Evolutionary conservation across 1,140 invertebrate genomes (phyloP).

Genomic region (Drosophila funebris): DNA sequence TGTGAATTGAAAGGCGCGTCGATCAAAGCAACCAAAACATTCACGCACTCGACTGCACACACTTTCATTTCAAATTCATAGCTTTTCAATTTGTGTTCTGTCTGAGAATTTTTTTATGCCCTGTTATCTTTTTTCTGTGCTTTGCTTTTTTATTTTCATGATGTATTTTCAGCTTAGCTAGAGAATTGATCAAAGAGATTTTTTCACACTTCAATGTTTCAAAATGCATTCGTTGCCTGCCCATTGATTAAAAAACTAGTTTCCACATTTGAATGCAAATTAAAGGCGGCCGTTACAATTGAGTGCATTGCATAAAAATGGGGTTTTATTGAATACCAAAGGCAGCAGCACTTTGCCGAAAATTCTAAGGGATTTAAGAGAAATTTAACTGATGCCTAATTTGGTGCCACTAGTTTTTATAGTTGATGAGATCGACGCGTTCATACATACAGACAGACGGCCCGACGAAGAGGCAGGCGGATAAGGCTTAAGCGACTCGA

Average conservation of each 20-base stretch:
- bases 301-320: background rate
- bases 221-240: constrained; percentile 6
- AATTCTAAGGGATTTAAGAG: background rate
- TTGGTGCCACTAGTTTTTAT: too few relatives aligned
- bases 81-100: constrained; percentile 20
- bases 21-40: constrained; percentile 24
- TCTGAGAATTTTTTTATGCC: background rate
- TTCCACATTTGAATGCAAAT: constrained; percentile 17
- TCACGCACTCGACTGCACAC: constrained; percentile 15
- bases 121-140: too few relatives aligned
- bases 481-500: too few relatives aligned
- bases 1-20: constrained; percentile 8
- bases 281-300: constrained; percentile 10
- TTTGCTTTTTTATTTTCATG: background rate
- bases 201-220: constrained; percentile 39
- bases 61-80: constrained; percentile 18
- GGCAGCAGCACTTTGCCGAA: background rate
- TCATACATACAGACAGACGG: too few relatives aligned
- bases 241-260: constrained; percentile 37
- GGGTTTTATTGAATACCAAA: background rate
- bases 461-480: too few relatives aligned
- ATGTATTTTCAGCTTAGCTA: constrained; percentile 18
- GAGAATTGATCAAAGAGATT: constrained; percentile 26
- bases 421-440: too few relatives aligned
- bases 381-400: too few relatives aligned